Evolutionary conservation across 1,140 invertebrate species (phyloP), one percentile per base, ranked within the genome.

Genomic region (Notospermus geniculatus): DNA sequence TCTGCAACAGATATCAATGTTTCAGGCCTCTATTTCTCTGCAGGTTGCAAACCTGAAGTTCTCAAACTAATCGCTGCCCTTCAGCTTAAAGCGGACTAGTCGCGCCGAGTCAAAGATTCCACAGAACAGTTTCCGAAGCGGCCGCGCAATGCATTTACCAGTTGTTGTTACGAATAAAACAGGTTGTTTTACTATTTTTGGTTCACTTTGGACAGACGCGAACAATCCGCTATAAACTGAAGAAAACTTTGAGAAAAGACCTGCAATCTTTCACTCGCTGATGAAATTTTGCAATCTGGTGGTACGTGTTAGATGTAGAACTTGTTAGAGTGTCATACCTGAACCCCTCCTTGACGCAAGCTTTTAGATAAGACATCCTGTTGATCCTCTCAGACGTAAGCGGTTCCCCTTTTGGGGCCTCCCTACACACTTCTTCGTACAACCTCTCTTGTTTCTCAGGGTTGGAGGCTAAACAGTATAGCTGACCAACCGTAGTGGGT

Each of bases 301-400:
- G 75, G 67, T 39, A 84, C 77, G 22, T 71, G 19, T 15, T 59
- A 68, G 7, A 60, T 66, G 32, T 57, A 17, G 2, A 19, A 27
- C 25, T n/a, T 11, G 17, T 19, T 43, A 19, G 19, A 19, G 11
- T 43, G 19, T n/a, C 25, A 50, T 58, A 91, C 90, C 90, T 88
- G 66, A 92, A 94, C 0, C 89, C 85, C 83, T 97, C 93, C 50
- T 86, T 88, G 7, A 94, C 86, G 68, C 91, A 95, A 1, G 92
- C 92, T 67, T 89, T 88, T 0, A 94, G 83, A 72, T 93, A 94
- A 2, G 85, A 83, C 62, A 87, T 75, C 50, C 84, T 84, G 2
- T 85, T 80, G 1, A 94, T 75, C 39, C 86, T 83, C 25, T 88
- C 84, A 17, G 85, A 84, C 2, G 87, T 91, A 1, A 95, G 76